These are phyloP conservation scores for Aspidiotus rigidus DNA, from an alignment of 2,888 invertebrate genomes.

Conservation along the genomic window DNA sequence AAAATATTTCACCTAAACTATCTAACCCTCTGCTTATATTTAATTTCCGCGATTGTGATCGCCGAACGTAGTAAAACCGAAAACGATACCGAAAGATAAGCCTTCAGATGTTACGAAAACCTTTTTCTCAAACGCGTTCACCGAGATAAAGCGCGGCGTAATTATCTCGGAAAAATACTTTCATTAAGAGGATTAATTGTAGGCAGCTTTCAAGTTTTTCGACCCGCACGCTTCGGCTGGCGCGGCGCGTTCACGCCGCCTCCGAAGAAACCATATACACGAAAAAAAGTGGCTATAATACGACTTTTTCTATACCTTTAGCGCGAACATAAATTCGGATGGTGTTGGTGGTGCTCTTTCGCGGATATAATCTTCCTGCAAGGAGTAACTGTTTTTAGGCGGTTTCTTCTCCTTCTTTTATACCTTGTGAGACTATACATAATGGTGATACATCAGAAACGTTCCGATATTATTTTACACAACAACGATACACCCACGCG, in stretches of 20 bases:
- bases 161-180: constrained; percentile 2
- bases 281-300: background rate
- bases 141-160: background rate
- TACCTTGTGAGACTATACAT: too few relatives aligned
- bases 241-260: too few relatives aligned
- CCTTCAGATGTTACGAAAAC: background rate
- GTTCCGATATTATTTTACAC: too few relatives aligned
- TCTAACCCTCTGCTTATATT: background rate
- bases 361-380: too few relatives aligned
- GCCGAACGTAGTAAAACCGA: background rate
- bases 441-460: too few relatives aligned
- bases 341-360: background rate
- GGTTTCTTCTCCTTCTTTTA: too few relatives aligned
- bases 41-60: constrained; percentile 3
- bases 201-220: background rate
- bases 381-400: too few relatives aligned
- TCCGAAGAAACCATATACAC: too few relatives aligned
- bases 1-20: background rate
- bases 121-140: background rate
- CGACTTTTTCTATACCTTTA: background rate
- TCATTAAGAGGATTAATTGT: constrained; percentile 4
- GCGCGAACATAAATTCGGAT: background rate
- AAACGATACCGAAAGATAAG: background rate
- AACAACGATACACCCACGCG: too few relatives aligned
- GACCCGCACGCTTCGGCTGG: background rate